Percentiles rank a stretch among this genome's conserved stretches.
These are phyloP conservation scores for Volucella bombylans DNA, from an alignment of 2,888 invertebrate species.

Conservation along the genomic window DNA sequence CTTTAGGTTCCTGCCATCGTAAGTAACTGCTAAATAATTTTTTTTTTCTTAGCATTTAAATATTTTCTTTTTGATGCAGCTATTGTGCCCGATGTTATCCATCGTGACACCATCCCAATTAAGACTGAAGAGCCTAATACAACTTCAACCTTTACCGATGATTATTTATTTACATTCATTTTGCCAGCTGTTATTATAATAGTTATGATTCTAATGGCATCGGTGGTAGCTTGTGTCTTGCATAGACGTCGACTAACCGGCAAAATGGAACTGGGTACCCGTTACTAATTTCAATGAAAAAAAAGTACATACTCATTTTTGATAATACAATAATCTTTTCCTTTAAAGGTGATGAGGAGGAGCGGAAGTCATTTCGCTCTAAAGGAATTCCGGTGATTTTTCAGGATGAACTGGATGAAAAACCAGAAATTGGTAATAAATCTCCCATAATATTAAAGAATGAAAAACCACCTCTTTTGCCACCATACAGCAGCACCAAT, in stretches of 20 bases:
- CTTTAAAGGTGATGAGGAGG: slow-evolving; percentile 87
- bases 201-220: slow-evolving; percentile 93
- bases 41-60: not conserved
- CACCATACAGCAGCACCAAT: slow-evolving; percentile 85
- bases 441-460: slow-evolving; percentile 96
- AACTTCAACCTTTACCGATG: slow-evolving; percentile 84
- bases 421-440: slow-evolving; percentile 94
- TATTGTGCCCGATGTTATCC: slow-evolving; percentile 76
- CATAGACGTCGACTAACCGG: slow-evolving; percentile 93
- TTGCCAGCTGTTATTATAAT: slow-evolving; percentile 94
- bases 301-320: not conserved
- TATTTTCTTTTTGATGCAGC: slow-evolving; percentile 73
- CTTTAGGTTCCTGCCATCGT: slow-evolving; percentile 84
- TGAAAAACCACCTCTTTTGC: slow-evolving; percentile 95
- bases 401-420: slow-evolving; percentile 97
- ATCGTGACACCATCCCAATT: slow-evolving; percentile 79
- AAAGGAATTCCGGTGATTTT: slow-evolving; percentile 97
- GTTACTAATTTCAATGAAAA: not conserved
- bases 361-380: slow-evolving; percentile 91
- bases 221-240: slow-evolving; percentile 93
- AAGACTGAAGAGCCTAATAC: slow-evolving; percentile 80
- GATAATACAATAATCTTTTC: slow-evolving; percentile 56
- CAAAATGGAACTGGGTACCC: slow-evolving; percentile 88
- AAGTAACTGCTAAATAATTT: slow-evolving; percentile 76
- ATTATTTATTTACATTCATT: slow-evolving; percentile 91